A percentile compares a stretch with the other conserved stretches of the same genome.
phyloP scores from a whole-genome alignment of 2,888 invertebrate genomes.

The Crossocerus cetratus region DNA sequence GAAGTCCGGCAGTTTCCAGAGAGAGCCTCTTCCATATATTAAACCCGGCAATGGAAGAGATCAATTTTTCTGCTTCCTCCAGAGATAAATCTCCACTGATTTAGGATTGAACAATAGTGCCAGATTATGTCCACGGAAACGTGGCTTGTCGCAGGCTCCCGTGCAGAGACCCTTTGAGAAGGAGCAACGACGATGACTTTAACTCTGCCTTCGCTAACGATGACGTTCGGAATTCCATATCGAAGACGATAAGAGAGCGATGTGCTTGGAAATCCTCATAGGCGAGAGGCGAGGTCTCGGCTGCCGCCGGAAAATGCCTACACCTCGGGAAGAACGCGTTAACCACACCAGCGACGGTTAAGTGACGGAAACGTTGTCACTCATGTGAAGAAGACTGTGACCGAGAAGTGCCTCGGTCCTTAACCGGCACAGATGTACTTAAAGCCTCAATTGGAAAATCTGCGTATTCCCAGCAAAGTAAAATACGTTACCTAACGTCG shows the following conservation, averaged over 20 bases:
- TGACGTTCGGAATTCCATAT: background rate
- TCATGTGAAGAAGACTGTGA: background rate
- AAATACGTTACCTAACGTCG: constrained; percentile 59
- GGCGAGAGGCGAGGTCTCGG: constrained; percentile 26
- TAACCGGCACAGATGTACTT: constrained; percentile 47
- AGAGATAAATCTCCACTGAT: too few species aligned
- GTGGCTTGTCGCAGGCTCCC: background rate
- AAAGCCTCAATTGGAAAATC: background rate
- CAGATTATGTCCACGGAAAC: too few species aligned
- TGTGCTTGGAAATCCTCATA: background rate
- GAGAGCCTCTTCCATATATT: constrained; percentile 38
- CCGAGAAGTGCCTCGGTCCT: constrained; percentile 43
- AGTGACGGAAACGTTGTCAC: constrained; percentile 23
- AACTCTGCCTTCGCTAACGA: background rate
- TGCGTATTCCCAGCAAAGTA: constrained; percentile 27
- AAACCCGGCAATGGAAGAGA: background rate
- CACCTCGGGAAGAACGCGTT: constrained; percentile 8
- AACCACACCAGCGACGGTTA: constrained; percentile 44
- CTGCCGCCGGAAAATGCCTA: constrained; percentile 64
- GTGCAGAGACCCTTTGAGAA: background rate
- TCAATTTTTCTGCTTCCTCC: too few species aligned
- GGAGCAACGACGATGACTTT: constrained; percentile 3
- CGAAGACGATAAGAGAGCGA: background rate
- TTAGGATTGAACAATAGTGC: too few species aligned
- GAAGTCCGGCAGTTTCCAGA: constrained; percentile 49